A percentile compares a stretch with the other conserved stretches of the same genome.
phyloP scores from a whole-genome alignment of 2,113 vertebrate genomes.

The Pangasianodon hypophthalmus region DNA sequence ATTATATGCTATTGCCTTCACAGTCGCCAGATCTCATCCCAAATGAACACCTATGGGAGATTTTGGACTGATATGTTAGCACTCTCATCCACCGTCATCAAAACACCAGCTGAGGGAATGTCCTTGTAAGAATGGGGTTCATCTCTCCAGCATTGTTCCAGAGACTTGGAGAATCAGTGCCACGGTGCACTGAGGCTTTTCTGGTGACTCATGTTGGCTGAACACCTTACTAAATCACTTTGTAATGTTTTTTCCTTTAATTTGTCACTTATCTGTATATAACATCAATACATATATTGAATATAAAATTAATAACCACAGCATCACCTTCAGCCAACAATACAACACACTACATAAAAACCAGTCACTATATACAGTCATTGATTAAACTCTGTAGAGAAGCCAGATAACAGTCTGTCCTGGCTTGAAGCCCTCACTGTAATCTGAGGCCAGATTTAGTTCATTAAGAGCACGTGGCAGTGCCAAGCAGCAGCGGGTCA shows the following conservation, averaged over 20 bases:
- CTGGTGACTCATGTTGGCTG: background rate
- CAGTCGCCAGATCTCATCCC: background rate
- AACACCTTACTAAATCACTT: background rate
- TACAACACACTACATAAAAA: slow-evolving; percentile 34
- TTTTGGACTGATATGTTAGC: background rate
- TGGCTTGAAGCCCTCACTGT: slow-evolving; percentile 25
- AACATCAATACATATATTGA: slow-evolving; percentile 18
- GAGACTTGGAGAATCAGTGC: background rate
- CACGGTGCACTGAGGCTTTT: background rate
- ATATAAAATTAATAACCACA: slow-evolving; percentile 29
- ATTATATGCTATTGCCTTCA: background rate
- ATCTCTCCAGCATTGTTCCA: background rate
- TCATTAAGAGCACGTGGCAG: slow-evolving; percentile 11
- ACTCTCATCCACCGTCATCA: background rate
- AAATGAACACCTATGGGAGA: background rate
- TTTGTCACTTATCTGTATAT: slow-evolving; percentile 7
- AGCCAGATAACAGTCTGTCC: background rate
- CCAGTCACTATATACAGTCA: slow-evolving; percentile 8
- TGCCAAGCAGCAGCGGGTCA: background rate
- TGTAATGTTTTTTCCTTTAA: background rate
- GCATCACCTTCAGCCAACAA: slow-evolving; percentile 16
- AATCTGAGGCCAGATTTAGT: slow-evolving; percentile 22
- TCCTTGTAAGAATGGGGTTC: background rate
- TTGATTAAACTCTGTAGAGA: slow-evolving; percentile 4
- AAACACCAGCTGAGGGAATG: background rate